phyloP scores from a whole-genome alignment of 2,797 vertebrate species.

The Apogon hyalosoma region DNA sequence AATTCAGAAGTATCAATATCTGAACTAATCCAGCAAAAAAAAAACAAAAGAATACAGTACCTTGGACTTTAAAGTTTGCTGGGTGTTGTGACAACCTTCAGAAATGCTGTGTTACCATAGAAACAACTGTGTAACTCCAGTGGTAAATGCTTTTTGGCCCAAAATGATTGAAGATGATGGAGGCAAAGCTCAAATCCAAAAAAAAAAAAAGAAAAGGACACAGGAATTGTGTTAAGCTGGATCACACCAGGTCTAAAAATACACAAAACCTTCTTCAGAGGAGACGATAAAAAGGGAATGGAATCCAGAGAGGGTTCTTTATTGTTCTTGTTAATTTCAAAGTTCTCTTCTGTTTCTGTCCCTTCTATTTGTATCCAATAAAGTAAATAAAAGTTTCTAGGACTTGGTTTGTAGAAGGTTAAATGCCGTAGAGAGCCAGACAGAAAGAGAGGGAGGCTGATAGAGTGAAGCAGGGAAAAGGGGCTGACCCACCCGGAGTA shows the following conservation, averaged over 20 bases:
- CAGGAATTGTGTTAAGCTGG: conserved; percentile 45
- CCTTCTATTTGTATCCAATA: conserved; percentile 27
- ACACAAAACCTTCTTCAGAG: conserved; percentile 27
- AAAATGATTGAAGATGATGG: conserved; percentile 37
- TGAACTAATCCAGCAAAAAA: conserved; percentile 10
- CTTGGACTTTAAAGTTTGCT: conserved; percentile 58
- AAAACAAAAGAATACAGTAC: conserved; percentile 41
- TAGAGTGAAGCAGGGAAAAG: conserved; percentile 25
- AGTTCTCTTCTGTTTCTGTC: conserved; percentile 12
- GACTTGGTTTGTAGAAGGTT: conserved; percentile 3
- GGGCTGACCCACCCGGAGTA: conserved; percentile 46
- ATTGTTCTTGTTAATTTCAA: conserved; percentile 1
- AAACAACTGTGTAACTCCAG: conserved; percentile 64
- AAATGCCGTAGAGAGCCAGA: conserved; percentile 29
- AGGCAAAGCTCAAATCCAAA: conserved; percentile 42
- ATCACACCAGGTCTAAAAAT: conserved; percentile 68
- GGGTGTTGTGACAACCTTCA: conserved; percentile 64
- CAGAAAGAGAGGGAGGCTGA: conserved; percentile 15
- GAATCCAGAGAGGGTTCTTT: background rate
- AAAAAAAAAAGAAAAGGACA: conserved; percentile 11
- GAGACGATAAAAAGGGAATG: conserved; percentile 17
- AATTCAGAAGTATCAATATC: conserved; percentile 7
- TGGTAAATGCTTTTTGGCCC: conserved; percentile 52
- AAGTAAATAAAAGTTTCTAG: conserved; percentile 36
- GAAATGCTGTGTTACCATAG: conserved; percentile 65